Base-by-base conservation (phyloP, 2,888 invertebrate genomes). In the Lasiommata megera region DNA sequence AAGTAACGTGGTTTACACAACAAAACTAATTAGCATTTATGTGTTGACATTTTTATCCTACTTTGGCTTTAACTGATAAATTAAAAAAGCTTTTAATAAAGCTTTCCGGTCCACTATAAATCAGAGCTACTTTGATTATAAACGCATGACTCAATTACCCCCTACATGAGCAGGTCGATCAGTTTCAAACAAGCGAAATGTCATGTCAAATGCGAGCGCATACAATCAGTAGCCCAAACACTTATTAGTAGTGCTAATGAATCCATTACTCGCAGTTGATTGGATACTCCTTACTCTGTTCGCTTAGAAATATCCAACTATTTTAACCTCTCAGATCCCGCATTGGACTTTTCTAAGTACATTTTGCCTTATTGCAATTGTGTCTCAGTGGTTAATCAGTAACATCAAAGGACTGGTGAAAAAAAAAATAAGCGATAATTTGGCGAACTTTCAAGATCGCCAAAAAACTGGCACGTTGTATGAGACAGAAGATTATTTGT, bases 161-260 rank as follows among this genome's bases (percentile, higher is more conserved):
- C 7, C 12, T 23, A 40, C 16, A 16, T 40, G 40, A 17, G 17
- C 23, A 16, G 16, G 16, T 31, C 31, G 31, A 46, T 46, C 46
- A 46, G 16, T 31, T 11, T n/a, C 14, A 8, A 29, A 46, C 46
- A 46, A 31, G 16, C 31, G 46, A 6, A 46, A 46, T 31, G 46
- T 31, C 46, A 31, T 44, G 29, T 46, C 46, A 12, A 11, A 28
- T 29, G 9, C 9, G 46, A 46, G 16, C 11, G 16, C 29, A 12
- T 16, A 29, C 46, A 46, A 46, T 46, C 46, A 46, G 46, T 12
- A 12, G 16, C 46, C 28, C 46, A 31, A 46, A 31, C 46, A 46
- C 46, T 31, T 46, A 46, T 46, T 46, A 46, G 29, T 17, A 16
- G 46, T 31, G 46, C 31, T 46, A 46, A 46, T 46, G 46, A 46